Evolutionary conservation across 2,113 vertebrate genomes (phyloP), one percentile per base, ranked within the genome.

Genomic region (Phoxinus phoxinus): DNA sequence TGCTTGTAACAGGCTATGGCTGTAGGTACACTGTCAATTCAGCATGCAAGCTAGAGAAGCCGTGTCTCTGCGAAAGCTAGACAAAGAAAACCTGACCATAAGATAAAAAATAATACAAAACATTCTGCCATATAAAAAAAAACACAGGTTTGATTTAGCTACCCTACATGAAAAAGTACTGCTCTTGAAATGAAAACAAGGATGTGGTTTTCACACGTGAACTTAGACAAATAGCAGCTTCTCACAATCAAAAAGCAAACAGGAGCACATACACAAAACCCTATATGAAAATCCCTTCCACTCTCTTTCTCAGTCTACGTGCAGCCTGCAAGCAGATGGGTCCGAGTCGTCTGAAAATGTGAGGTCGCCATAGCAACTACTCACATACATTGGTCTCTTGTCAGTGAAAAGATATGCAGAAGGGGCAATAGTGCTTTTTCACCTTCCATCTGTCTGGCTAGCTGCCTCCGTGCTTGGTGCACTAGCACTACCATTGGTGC

Each of bases 331-430:
- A 83, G 61, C 65, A 86, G 84, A 87, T 75, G 72, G 83, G 59
- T 74, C 27, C 12, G 56, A 80, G 63, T 56, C 73, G 11, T 46
- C 35, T 37, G 84, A 85, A 89, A 89, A 87, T 74, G 37, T n/a
- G 74, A 76, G 67, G 92, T 93, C 88, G 85, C 89, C 90, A 92
- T 92, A 90, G 89, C 92, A 91, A 94, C 91, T 65, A 85, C 86
- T 86, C 83, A 90, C 73, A 17, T 4, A 51, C 44, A 8, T 69
- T 69, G 48, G 3, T 58, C 76, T 72, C 46, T 56, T 80, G 69
- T 81, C 46, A 23, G 61, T 3, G 67, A 71, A 48, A 83, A 84
- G 41, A 80, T 58, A 51, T 1, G 51, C 44, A 48, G 30, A 48
- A 69, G 51, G 56, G 21, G 23, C 58, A 46, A 19, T 11, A 27